phyloP scores from a whole-genome alignment of 2,113 vertebrate species.

The Micronisus gabar region DNA sequence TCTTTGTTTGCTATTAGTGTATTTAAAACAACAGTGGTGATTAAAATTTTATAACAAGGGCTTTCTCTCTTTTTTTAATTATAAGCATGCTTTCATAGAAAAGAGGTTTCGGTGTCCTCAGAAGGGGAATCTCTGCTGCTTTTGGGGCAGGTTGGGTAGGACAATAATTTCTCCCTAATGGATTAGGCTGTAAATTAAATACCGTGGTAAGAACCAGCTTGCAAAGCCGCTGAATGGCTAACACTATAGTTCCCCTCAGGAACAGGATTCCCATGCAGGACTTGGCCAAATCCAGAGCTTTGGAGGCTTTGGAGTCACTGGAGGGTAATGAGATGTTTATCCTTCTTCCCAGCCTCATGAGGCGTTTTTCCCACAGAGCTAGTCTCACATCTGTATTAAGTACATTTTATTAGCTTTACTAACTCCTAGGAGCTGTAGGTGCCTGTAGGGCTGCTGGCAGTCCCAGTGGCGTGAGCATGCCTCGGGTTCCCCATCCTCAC shows the following conservation, averaged over 20 bases:
- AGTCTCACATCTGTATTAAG: not conserved
- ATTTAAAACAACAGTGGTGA: constrained; percentile 28
- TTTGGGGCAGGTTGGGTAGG: not conserved
- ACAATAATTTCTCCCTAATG: not conserved
- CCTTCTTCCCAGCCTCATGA: not conserved
- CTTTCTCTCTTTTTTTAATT: constrained; percentile 17
- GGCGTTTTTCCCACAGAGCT: not conserved
- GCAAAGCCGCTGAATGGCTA: not conserved
- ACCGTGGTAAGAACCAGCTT: not conserved
- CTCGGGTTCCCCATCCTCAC: not conserved
- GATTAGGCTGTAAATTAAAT: constrained; percentile 39
- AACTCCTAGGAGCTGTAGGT: not conserved
- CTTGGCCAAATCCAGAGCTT: not conserved
- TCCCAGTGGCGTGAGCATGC: not conserved
- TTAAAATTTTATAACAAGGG: constrained; percentile 30
- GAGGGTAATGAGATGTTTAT: not conserved
- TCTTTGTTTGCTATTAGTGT: constrained; percentile 23
- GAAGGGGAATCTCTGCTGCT: not conserved
- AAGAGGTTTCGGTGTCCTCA: constrained; percentile 2
- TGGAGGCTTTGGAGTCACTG: not conserved
- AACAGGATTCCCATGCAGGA: not conserved
- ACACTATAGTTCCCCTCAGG: not conserved
- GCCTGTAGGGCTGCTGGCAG: not conserved
- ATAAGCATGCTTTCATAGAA: constrained; percentile 24
- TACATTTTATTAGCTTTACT: not conserved